Evolutionary conservation across 2,888 invertebrate species (phyloP), one percentile per base, ranked within the genome.

Genomic region (Cinara cedri): DNA sequence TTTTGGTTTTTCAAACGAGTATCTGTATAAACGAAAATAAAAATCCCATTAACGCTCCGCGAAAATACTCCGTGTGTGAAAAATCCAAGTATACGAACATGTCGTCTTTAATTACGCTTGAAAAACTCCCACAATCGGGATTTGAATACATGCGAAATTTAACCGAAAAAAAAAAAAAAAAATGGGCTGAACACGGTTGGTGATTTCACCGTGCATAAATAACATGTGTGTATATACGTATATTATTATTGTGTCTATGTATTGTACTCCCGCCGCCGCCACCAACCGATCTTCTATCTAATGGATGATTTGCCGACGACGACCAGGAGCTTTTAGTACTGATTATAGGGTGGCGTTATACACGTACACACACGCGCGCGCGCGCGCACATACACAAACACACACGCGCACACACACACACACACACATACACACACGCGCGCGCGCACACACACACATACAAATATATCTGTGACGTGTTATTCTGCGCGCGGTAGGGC

Each of bases 261-360:
- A 34, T 34, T 34, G 6, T 34, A 34, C 54, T 14, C 11, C 24
- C 8, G 3, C n/a, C 19, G 1, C 66, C 13, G 0, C 46, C n/a
- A 0, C 54, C 54, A 14, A 3, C 54, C 68, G 10, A 51, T 49
- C 26, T 49, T 49, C 46, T 66, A 66, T 66, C 66, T 66, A 66
- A 66, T 66, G 66, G 66, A 66, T 66, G 66, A 66, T 70, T 46
- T 51, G n/a, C 57, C 21, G 72, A n/a, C 60, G 72, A 54, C 75
- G 75, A 68, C 78, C 78, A 62, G 70, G 70, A 78, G 78, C 78
- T 78, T 78, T 78, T 78, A 78, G 78, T 78, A 78, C 78, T 78
- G 78, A 78, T 78, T 78, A 78, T 78, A 70, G 78, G 78, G 78
- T 78, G 78, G 70, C 34, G 34, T 34, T 34, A 34, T 34, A 34